Evolutionary conservation across 2,113 vertebrate species (phyloP).

Genomic region (Ornithorhynchus anatinus): DNA sequence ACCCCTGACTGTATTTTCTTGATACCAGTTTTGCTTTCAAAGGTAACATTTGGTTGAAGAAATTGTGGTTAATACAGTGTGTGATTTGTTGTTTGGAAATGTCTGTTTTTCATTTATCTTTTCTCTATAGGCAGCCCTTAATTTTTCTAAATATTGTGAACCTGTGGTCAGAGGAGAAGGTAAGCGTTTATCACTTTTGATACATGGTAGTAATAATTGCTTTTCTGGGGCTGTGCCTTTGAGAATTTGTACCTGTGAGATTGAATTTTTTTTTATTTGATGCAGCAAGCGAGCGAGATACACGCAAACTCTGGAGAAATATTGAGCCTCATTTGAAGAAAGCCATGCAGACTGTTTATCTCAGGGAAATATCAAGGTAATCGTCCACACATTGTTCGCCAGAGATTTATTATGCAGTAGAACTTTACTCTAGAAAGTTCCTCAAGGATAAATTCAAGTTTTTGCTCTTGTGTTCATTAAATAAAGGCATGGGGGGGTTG

Average conservation of each 20-base stretch:
- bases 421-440: background rate
- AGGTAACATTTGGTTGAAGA: no score
- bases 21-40: no score
- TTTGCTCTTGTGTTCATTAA: background rate
- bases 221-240: background rate
- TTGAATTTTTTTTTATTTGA: slow-evolving; percentile 15
- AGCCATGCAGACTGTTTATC: slow-evolving; percentile 97
- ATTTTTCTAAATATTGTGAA: slow-evolving; percentile 95
- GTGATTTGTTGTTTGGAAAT: background rate
- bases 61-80: no score
- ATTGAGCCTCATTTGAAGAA: slow-evolving; percentile 96
- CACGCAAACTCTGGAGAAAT: slow-evolving; percentile 93
- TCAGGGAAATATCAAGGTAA: slow-evolving; percentile 95
- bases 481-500: no score
- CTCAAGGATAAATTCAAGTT: background rate
- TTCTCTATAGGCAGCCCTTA: slow-evolving; percentile 84
- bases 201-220: background rate
- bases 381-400: background rate
- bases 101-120: background rate
- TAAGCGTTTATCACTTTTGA: slow-evolving; percentile 61
- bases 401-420: background rate
- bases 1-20: no score
- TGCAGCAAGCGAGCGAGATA: slow-evolving; percentile 88
- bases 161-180: slow-evolving; percentile 91
- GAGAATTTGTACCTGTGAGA: slow-evolving; percentile 24